Base-by-base conservation (phyloP, 2,113 vertebrate species). In the Meriones unguiculatus region DNA sequence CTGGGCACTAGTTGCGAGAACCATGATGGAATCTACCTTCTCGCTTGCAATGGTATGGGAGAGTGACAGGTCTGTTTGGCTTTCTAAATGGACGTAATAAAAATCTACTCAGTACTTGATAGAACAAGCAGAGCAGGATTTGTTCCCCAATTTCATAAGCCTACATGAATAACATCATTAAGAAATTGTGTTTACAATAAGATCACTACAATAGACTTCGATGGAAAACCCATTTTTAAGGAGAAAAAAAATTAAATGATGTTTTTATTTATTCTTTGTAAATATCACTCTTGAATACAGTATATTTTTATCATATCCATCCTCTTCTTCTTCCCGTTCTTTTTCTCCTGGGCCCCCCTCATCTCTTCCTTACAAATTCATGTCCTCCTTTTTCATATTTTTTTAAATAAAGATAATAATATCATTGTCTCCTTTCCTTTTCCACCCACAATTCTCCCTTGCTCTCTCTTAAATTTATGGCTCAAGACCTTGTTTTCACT, bases 111-210 rank as follows among this genome's bases (percentile, higher is more conserved):
- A 76, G 84, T 38, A 38, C 59, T 28, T 32, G n/a, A 52, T 46
- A 20, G 35, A 38, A 91, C 15, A 85, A 82, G 24, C 11, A 87
- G 17, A 59, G 25, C 41, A 14, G 13, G 20, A 82, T 85, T 72
- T 87, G 57, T 30, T 54, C 50, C 65, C 41, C 67, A 59, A 78
- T 80, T 22, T 35, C 46, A 52, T 54, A 73, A 72, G 35, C 3
- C n/a, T 77, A 28, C 30, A 65, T 70, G 30, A 89, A 7, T 25
- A 54, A 25, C 72, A 78, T 41, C 35, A 67, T 30, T 50, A 82
- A 64, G 18, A 93, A 93, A 91, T 59, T 5, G 32, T 32, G 9
- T 84, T 91, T 94, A 38, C 35, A 89, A 91, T 25, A 84, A 52
- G 6, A 67, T 90, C 64, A 30, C 35, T 82, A 41, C 25, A 67